Evolutionary conservation across 2,113 vertebrate genomes (phyloP).

Genomic region (Galeopterus variegatus): DNA sequence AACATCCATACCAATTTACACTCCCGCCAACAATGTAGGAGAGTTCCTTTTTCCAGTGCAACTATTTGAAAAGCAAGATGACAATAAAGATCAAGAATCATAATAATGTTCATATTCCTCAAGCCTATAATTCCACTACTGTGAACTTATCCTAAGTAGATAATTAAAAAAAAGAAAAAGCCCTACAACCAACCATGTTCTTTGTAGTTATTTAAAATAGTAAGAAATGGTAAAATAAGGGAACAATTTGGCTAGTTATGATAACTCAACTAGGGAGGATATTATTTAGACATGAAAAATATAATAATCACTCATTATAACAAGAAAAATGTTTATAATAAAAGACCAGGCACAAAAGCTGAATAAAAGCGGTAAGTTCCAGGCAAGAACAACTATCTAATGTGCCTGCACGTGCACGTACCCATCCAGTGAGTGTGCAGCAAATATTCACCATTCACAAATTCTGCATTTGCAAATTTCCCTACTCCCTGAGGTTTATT

Average conservation of each 20-base stretch:
- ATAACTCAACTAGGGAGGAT: background rate
- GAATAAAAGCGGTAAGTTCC: background rate
- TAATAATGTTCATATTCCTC: background rate
- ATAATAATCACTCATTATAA: background rate
- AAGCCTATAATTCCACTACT: background rate
- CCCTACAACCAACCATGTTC: background rate
- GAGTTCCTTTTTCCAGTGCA: background rate
- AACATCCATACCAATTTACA: no score
- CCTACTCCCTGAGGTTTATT: background rate
- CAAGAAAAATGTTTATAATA: background rate
- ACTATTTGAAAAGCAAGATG: background rate
- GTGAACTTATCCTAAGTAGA: background rate
- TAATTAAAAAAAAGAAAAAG: background rate
- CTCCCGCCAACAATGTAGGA: no score
- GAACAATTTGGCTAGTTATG: background rate
- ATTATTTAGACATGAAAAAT: constrained; percentile 25
- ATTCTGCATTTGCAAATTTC: background rate
- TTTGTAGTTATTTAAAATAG: constrained; percentile 14
- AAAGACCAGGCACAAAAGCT: background rate
- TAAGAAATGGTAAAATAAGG: background rate
- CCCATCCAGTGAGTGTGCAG: no score
- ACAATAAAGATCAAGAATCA: background rate
- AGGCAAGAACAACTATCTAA: background rate
- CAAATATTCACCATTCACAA: background rate
- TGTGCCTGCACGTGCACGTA: background rate